Base-by-base conservation (phyloP, 2,113 vertebrate genomes). In the Pterocles orientalis region DNA sequence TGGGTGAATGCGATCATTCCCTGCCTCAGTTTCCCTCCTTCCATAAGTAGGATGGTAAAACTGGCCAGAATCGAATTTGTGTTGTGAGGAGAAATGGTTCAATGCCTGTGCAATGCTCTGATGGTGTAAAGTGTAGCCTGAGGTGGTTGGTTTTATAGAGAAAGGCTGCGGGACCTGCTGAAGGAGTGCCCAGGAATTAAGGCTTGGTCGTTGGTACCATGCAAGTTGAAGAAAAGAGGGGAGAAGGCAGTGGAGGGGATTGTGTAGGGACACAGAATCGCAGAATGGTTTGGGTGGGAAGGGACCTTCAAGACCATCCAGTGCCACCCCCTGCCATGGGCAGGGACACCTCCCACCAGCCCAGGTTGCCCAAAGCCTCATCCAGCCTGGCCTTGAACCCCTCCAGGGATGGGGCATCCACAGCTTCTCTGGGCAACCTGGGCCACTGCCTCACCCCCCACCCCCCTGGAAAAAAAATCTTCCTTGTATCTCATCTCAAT, bases 21-120 rank as follows among this genome's bases (percentile, higher is more conserved):
- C 68, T 94, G 90, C 88, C 90, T 96, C 94, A 48, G 86, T 92
- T 96, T 94, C 77, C 90, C 39, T 78, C 39, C 45, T 61, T 53
- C 7, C 18, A 1, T 17, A 24, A 65, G 26, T 2, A 31, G 66
- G 31, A 17, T 33, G 65, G 69, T 82, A n/a, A 83, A 90, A 68
- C 7, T 31, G 73, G 57, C 41, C 53, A 69, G 50, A 53, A 78
- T 50, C 45, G 66, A 66, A 47, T 64, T 78, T 83, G 26, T 84
- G 23, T 65, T 53, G 69, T 2, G 18, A 69, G 50, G 47, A 62
- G 26, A 47, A 88, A 21, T 0, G 8, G 15, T 86, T 86, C 61
- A 12, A 76, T 84, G 72, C 29, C 70, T 92, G 20, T 92, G 82
- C 76, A 53, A 31, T 86, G 82, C 80, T 95, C 61, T 80, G 81